A percentile compares a stretch with the other conserved stretches of the same genome.
These are phyloP conservation scores for Onychostoma macrolepis DNA, from an alignment of 2,113 vertebrate species.

Conservation along the genomic window DNA sequence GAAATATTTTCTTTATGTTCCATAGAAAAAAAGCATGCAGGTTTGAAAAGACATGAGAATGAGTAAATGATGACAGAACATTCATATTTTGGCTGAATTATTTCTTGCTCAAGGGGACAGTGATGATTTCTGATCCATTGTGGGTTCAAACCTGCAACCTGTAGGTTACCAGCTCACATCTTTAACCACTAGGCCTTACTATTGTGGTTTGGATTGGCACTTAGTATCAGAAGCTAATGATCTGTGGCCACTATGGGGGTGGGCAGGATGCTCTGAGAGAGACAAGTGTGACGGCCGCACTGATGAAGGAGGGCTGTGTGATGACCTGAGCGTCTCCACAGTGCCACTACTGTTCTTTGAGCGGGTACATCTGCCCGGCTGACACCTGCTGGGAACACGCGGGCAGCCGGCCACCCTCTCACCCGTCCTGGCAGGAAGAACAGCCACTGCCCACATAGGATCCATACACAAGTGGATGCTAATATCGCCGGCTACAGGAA, in stretches of 20 bases:
- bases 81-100: background rate
- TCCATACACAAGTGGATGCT: slow-evolving; percentile 73
- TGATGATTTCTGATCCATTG: background rate
- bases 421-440: slow-evolving; percentile 77
- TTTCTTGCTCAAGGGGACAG: background rate
- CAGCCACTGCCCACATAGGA: slow-evolving; percentile 67
- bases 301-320: slow-evolving; percentile 33
- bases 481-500: slow-evolving; percentile 71
- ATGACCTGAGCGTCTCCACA: slow-evolving; percentile 36
- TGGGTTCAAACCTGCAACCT: background rate
- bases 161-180: background rate
- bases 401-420: slow-evolving; percentile 75
- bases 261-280: slow-evolving; percentile 35
- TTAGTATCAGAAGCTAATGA: slow-evolving; percentile 41
- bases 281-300: slow-evolving; percentile 1
- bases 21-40: background rate
- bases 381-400: slow-evolving; percentile 58
- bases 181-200: background rate
- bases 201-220: slow-evolving; percentile 23
- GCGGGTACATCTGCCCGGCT: slow-evolving; percentile 51
- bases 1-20: background rate
- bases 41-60: background rate
- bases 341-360: slow-evolving; percentile 49
- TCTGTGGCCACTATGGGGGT: slow-evolving; percentile 4
- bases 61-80: background rate